phyloP scores from a whole-genome alignment of 2,797 vertebrate species.

The Falco rusticolus region DNA sequence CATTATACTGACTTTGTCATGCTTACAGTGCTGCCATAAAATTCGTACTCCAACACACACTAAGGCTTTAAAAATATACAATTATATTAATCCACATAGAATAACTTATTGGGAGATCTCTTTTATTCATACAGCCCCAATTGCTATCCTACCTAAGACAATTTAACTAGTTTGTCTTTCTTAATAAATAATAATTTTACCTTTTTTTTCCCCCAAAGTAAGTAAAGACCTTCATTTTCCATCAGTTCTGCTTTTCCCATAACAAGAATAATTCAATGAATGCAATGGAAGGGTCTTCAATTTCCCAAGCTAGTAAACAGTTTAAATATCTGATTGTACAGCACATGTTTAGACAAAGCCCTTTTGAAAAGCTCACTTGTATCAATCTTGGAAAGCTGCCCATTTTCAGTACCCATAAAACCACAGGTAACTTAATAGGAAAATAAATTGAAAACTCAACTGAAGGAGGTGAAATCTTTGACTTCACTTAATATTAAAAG shows the following conservation, averaged over 20 bases:
- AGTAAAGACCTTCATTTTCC: neutral
- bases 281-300: neutral
- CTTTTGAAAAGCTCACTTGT: neutral
- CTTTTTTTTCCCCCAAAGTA: neutral
- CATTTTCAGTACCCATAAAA: neutral
- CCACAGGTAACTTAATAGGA: neutral
- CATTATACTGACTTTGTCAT: neutral
- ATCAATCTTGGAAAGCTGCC: neutral
- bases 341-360: neutral
- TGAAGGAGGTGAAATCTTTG: neutral
- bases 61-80: neutral
- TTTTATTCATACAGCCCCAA: neutral
- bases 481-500: neutral
- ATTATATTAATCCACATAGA: neutral
- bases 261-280: neutral
- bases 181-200: neutral
- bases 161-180: neutral
- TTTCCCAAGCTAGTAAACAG: neutral
- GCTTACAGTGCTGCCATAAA: slow-evolving; percentile 32
- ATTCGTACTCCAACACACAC: neutral
- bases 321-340: neutral
- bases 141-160: neutral
- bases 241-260: neutral
- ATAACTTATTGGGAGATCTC: neutral
- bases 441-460: neutral